Conservation (phyloP, 2,113 vertebrate species). For the Nicator chloris region DNA sequence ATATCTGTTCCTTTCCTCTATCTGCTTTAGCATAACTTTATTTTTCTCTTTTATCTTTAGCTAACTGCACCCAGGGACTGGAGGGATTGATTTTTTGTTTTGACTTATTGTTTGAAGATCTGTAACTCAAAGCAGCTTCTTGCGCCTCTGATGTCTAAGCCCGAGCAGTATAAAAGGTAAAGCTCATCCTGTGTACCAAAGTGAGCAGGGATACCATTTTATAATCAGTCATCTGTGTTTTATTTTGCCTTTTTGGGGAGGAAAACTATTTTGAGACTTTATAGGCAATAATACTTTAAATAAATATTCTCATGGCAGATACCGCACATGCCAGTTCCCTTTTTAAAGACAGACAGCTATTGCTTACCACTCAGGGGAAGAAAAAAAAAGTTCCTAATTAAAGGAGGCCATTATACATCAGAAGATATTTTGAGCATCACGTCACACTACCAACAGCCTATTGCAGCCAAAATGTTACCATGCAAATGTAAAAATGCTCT, state of each 20-base stretch:
- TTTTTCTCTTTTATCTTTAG: constrained; percentile 91
- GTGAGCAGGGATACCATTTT: constrained; percentile 58
- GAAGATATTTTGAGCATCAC: constrained; percentile 45
- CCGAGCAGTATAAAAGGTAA: constrained; percentile 89
- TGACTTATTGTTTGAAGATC: constrained; percentile 97
- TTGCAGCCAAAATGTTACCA: constrained; percentile 24
- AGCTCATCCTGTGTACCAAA: constrained; percentile 76
- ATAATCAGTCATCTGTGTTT: constrained; percentile 75
- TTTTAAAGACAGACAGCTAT: background rate
- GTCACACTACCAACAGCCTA: constrained; percentile 11
- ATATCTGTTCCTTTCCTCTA: constrained; percentile 68
- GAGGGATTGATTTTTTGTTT: constrained; percentile 94
- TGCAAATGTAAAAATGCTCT: background rate
- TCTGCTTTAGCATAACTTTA: constrained; percentile 81
- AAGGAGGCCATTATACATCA: constrained; percentile 20
- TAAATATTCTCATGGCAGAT: constrained; percentile 24
- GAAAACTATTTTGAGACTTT: constrained; percentile 64
- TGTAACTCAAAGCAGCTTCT: constrained; percentile 92
- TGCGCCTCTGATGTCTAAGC: constrained; percentile 90
- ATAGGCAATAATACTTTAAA: constrained; percentile 49
- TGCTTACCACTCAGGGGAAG: background rate
- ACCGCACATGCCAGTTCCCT: background rate
- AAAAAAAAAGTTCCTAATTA: constrained; percentile 6
- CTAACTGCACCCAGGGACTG: constrained; percentile 81
- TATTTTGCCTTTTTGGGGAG: constrained; percentile 52